Conservation (phyloP, 2,888 invertebrate genomes). For the Amphipyra tragopoginis region DNA sequence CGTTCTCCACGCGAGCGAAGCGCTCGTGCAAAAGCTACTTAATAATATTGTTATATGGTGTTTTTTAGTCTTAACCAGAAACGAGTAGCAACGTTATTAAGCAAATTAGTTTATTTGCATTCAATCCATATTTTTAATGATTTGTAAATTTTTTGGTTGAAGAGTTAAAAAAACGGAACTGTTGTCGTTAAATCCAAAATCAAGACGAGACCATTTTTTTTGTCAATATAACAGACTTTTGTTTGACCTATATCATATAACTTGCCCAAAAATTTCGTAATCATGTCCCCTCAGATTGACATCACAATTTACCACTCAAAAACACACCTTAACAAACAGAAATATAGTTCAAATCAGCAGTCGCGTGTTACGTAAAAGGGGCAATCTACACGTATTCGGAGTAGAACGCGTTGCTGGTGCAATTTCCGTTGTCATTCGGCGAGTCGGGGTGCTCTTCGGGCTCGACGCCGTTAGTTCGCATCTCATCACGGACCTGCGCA, state of each 20-base stretch:
- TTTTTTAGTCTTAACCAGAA: background rate
- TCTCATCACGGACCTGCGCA: constrained; percentile 90
- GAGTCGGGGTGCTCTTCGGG: constrained; percentile 91
- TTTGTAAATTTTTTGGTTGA: too few relatives aligned
- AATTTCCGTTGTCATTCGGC: constrained; percentile 89
- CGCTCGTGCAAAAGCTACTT: too few relatives aligned
- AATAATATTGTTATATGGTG: too few relatives aligned
- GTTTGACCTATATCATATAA: background rate
- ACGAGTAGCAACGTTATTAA: too few relatives aligned
- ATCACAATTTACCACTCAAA: constrained; percentile 1
- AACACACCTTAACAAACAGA: constrained; percentile 1
- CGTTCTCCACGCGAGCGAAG: too few relatives aligned
- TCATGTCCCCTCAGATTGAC: constrained; percentile 14
- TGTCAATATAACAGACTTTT: background rate
- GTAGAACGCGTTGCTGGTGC: constrained; percentile 91
- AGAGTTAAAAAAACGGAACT: too few relatives aligned
- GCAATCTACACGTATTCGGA: constrained; percentile 73
- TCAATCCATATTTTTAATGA: too few relatives aligned
- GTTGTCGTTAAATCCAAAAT: too few relatives aligned
- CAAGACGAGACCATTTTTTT: too few relatives aligned
- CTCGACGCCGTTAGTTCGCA: constrained; percentile 90
- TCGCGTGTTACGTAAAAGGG: constrained; percentile 23
- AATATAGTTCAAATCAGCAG: constrained; percentile 50
- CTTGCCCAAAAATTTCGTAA: background rate
- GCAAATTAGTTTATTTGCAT: too few relatives aligned